A percentile compares a stretch with the other conserved stretches of the same genome.
These are phyloP conservation scores for Coptodon bakossiorum DNA, from an alignment of 2,113 vertebrate species.

Conservation along the genomic window DNA sequence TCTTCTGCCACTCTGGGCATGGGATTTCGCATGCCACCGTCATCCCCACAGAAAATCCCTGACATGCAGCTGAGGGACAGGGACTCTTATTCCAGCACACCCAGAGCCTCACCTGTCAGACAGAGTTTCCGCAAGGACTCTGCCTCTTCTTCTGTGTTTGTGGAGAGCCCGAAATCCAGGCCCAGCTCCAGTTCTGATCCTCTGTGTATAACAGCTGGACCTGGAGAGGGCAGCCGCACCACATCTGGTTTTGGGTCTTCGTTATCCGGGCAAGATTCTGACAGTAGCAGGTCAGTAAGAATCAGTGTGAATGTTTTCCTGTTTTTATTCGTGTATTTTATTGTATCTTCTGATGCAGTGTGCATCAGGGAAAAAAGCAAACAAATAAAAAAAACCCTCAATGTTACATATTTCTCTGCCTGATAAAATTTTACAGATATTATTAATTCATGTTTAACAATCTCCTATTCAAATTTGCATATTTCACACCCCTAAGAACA, in stretches of 20 bases:
- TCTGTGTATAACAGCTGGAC: constrained; percentile 79
- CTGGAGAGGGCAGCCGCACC: constrained; percentile 75
- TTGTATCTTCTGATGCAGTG: neutral
- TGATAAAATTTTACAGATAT: neutral
- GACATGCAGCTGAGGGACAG: constrained; percentile 80
- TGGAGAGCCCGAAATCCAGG: constrained; percentile 87
- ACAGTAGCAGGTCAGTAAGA: constrained; percentile 79
- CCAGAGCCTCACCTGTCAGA: constrained; percentile 88
- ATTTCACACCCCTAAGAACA: neutral
- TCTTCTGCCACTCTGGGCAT: constrained; percentile 75
- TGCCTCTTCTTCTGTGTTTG: constrained; percentile 85
- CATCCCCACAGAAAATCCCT: constrained; percentile 90
- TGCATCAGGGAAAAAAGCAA: neutral
- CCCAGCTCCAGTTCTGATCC: constrained; percentile 80
- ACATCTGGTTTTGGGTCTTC: constrained; percentile 80
- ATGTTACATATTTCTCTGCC: neutral
- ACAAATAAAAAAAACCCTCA: neutral
- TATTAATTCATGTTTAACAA: neutral
- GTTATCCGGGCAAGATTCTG: constrained; percentile 77
- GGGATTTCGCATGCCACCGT: constrained; percentile 89
- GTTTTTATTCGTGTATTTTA: neutral
- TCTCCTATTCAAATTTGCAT: neutral
- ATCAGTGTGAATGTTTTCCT: neutral
- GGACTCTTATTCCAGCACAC: constrained; percentile 86
- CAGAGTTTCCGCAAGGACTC: constrained; percentile 95